Evolutionary conservation across 92 coral and sea anemone species (phyloP), one percentile per base, ranked within the genome.

Genomic region (Bergia puertoricense): DNA sequence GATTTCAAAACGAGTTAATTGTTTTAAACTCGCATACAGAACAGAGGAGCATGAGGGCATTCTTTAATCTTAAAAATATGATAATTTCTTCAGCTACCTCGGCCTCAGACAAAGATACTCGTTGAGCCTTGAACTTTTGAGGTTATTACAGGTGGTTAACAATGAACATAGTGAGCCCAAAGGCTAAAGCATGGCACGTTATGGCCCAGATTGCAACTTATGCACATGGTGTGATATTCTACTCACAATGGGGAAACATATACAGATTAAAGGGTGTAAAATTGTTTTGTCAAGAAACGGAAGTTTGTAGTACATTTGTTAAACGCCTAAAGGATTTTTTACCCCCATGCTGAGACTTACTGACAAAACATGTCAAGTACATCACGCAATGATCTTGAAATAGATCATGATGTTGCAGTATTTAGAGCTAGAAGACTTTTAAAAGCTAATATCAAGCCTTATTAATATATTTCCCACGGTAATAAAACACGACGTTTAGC

Each of bases 381-480:
- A 76, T 81, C 85, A 81, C 85, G 85, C 85, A 81, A 81, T 62
- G 74, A 37, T 62, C 72, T 80, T 14, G 15, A 76, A 42, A 76
- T 76, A 76, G 23, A 1, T 9, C n/a, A 38, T 22, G 22, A 38
- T 74, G 78, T 2, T 16, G 48, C 36, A 6, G 30, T 20, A 42
- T 16, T 40, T 43, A 8, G 54, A 16, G 80, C 80, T 18, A 36
- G 11, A 18, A 5, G 44, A 4, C 46, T 62, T 62, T 62, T 48
- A 48, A 48, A 62, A 62, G 20, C 30, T 23, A 62, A 62, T 62
- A 62, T 62, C 30, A 62, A 8, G 69, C 30, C 69, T 16, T 62
- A 23, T 20, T 23, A 62, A 62, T 62, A 62, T 1, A 6, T 62
- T 62, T 62, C 69, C 69, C 69, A 62, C 69, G 69, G 30, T 62